Conservation (phyloP, 2,888 invertebrate species). For the Gari tellinella region DNA sequence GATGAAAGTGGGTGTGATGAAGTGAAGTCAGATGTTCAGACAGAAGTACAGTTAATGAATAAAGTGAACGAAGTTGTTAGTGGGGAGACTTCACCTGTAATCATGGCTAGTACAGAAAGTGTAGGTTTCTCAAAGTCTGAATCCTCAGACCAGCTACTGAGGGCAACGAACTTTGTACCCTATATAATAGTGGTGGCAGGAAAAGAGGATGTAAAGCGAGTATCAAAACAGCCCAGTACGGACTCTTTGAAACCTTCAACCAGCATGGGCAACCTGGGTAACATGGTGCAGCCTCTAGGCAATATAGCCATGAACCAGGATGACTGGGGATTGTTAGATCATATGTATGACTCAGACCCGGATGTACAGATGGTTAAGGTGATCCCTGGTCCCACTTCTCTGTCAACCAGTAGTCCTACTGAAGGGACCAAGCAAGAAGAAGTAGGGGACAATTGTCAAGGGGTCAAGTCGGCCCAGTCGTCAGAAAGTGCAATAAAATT, state of each 20-base stretch:
- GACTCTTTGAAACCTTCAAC: slow-evolving; percentile 57
- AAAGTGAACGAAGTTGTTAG: slow-evolving; percentile 90
- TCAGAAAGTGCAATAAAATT: slow-evolving; percentile 53
- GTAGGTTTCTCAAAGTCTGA: too few relatives aligned
- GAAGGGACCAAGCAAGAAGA: slow-evolving; percentile 48
- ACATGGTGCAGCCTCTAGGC: slow-evolving; percentile 54
- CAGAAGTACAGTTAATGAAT: slow-evolving; percentile 90
- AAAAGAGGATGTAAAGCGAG: slow-evolving; percentile 57
- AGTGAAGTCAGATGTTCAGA: slow-evolving; percentile 46
- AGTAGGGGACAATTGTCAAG: slow-evolving; percentile 29
- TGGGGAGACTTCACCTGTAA: slow-evolving; percentile 83
- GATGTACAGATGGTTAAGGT: slow-evolving; percentile 80
- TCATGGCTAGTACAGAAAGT: slow-evolving; percentile 27
- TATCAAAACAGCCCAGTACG: slow-evolving; percentile 58
- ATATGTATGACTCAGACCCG: slow-evolving; percentile 72
- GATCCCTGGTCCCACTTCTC: slow-evolving; percentile 68
- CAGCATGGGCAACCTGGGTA: slow-evolving; percentile 58
- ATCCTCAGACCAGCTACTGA: slow-evolving; percentile 31
- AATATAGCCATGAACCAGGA: slow-evolving; percentile 59
- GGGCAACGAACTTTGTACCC: slow-evolving; percentile 67
- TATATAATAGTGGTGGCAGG: slow-evolving; percentile 71
- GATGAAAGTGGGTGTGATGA: slow-evolving; percentile 49
- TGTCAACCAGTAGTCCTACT: slow-evolving; percentile 52
- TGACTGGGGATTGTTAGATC: slow-evolving; percentile 60
- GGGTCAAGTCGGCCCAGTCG: slow-evolving; percentile 14